Percentiles rank a stretch among this genome's conserved stretches.
Evolutionary conservation across 2,888 invertebrate genomes (phyloP).

Genomic region (Girardia tigrina): DNA sequence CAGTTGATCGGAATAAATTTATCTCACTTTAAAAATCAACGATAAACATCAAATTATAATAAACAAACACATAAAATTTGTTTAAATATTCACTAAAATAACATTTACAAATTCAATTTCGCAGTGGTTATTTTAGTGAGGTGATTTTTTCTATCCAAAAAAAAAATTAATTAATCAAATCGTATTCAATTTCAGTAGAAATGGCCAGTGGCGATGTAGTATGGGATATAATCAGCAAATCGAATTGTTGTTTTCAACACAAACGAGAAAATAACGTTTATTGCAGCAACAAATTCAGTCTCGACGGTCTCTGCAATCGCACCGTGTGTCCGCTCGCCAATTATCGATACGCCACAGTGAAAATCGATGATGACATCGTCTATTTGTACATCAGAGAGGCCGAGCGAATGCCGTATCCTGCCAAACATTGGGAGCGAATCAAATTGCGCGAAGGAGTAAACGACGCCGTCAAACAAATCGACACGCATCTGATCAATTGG

Average conservation of each 20-base stretch:
- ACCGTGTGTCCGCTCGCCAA: conserved; percentile 88
- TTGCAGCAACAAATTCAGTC: conserved; percentile 91
- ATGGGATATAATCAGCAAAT: conserved; percentile 89
- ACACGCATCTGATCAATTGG: conserved; percentile 89
- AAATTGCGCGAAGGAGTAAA: conserved; percentile 77
- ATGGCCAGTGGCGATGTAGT: conserved; percentile 45
- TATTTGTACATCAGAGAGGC: conserved; percentile 66
- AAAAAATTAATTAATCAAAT: no score
- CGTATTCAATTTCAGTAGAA: no score
- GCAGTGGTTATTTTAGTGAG: no score
- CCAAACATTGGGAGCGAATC: conserved; percentile 82
- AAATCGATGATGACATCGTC: conserved; percentile 74
- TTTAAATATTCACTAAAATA: no score
- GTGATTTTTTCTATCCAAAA: no score
- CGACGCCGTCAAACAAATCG: conserved; percentile 84
- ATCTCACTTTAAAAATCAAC: no score
- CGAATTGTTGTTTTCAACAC: conserved; percentile 88
- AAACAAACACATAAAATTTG: no score
- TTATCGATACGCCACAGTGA: conserved; percentile 90
- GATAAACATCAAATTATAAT: no score
- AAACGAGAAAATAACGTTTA: conserved; percentile 85
- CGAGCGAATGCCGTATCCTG: conserved; percentile 61
- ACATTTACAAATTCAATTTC: no score
- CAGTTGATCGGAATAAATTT: no score
- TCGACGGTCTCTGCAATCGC: conserved; percentile 83